These are phyloP conservation scores for Drosophila leontia DNA, from an alignment of 1,140 invertebrate genomes.

Conservation along the genomic window DNA sequence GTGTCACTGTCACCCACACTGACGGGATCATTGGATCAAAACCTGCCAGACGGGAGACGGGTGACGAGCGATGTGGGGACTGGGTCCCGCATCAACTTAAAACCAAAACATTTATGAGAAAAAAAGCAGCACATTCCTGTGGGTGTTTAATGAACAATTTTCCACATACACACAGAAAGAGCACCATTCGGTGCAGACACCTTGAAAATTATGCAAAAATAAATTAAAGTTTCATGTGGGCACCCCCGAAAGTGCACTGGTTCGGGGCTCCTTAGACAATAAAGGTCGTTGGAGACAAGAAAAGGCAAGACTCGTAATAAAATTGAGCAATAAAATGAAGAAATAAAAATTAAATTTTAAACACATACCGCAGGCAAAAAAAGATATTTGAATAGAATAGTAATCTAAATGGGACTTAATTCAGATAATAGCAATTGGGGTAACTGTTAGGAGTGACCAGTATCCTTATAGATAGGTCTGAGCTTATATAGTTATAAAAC, in stretches of 20 bases:
- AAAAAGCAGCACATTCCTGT: conserved; percentile 29
- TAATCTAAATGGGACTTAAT: conserved; percentile 37
- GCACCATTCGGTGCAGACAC: conserved; percentile 5
- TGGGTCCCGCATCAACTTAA: conserved; percentile 19
- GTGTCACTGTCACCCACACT: conserved; percentile 53
- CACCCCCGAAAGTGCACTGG: conserved; percentile 8
- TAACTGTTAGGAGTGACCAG: neutral
- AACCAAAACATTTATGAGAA: conserved; percentile 25
- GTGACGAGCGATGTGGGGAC: conserved; percentile 2
- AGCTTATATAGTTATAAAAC: no score
- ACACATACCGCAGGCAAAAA: conserved; percentile 40
- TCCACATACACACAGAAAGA: neutral
- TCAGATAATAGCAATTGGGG: neutral
- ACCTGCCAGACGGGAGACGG: neutral
- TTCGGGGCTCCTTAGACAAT: neutral
- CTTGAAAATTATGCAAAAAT: conserved; percentile 45
- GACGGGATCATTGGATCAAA: conserved; percentile 15
- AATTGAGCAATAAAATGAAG: neutral
- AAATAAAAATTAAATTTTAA: conserved; percentile 55
- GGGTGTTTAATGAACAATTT: conserved; percentile 52
- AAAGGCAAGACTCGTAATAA: conserved; percentile 5
- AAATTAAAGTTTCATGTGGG: conserved; percentile 50
- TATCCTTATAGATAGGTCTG: neutral
- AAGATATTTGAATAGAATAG: conserved; percentile 44
- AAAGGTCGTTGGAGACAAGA: neutral